Evolutionary conservation across 2,888 invertebrate species (phyloP).

Genomic region (Mythimna loreyi): DNA sequence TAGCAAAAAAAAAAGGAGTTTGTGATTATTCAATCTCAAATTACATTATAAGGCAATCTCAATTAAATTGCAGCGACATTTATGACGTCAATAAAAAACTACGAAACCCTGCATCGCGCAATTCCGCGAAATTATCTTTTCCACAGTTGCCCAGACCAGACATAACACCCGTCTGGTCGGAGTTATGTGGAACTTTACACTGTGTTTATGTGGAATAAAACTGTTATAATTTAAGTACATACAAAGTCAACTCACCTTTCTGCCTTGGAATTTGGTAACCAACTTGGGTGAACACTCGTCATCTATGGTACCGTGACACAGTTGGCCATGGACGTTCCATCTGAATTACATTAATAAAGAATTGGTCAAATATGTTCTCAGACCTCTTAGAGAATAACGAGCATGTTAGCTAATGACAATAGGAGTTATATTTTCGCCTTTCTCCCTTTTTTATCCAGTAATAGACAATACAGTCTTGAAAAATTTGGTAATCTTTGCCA

Average conservation of each 20-base stretch:
- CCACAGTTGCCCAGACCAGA: no score
- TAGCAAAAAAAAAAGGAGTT: conserved; percentile 44
- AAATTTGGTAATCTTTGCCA: not conserved
- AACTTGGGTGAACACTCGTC: conserved; percentile 89
- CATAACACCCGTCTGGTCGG: no score
- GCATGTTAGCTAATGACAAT: no score
- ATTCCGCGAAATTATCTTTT: no score
- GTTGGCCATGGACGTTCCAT: conserved; percentile 98
- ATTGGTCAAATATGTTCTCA: no score
- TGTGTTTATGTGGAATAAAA: no score
- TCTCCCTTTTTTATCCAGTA: not conserved
- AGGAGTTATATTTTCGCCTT: not conserved
- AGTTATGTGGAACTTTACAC: no score
- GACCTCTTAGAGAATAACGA: no score
- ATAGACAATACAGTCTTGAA: not conserved
- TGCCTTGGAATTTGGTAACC: conserved; percentile 84
- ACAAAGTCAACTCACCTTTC: conserved; percentile 75
- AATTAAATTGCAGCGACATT: no score
- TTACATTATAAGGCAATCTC: no score
- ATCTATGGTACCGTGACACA: conserved; percentile 96
- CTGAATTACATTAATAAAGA: conserved; percentile 70
- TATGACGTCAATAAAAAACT: no score
- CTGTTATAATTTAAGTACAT: not conserved
- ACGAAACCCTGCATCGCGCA: no score
- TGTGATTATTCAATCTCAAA: not conserved